A percentile compares a stretch with the other conserved stretches of the same genome.
Evolutionary conservation across 2,888 invertebrate genomes (phyloP).

Genomic region (Eupithecia inturbata): DNA sequence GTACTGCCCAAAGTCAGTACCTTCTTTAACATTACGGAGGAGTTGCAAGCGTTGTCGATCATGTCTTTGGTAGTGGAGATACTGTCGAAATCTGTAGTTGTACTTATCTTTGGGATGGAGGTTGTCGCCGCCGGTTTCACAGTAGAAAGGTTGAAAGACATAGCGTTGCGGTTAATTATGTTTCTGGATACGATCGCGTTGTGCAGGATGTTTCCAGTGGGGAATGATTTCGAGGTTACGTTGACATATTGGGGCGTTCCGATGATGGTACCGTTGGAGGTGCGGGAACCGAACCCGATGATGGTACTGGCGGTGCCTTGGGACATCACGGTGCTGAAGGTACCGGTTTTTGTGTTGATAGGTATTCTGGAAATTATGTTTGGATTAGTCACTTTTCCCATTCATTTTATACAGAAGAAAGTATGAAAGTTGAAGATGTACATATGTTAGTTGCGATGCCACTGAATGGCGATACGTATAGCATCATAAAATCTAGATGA

Average conservation of each 20-base stretch:
- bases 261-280: slow-evolving; percentile 72
- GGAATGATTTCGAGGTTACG: slow-evolving; percentile 77
- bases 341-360: slow-evolving; percentile 73
- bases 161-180: slow-evolving; percentile 71
- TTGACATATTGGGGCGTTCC: slow-evolving; percentile 79
- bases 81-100: slow-evolving; percentile 70
- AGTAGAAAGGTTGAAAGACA: slow-evolving; percentile 72
- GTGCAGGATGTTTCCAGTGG: slow-evolving; percentile 80
- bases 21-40: slow-evolving; percentile 81
- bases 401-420: not conserved
- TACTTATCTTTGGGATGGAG: slow-evolving; percentile 67
- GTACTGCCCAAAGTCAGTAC: slow-evolving; percentile 79
- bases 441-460: not conserved
- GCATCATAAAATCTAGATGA: not conserved
- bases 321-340: slow-evolving; percentile 79
- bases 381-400: slow-evolving; percentile 2
- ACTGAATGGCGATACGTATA: not conserved
- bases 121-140: slow-evolving; percentile 66
- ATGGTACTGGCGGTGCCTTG: slow-evolving; percentile 79
- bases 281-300: slow-evolving; percentile 76
- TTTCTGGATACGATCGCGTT: slow-evolving; percentile 81
- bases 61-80: slow-evolving; percentile 80
- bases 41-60: slow-evolving; percentile 81
- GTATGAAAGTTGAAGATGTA: not conserved
- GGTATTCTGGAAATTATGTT: slow-evolving; percentile 62